Base-by-base conservation (phyloP, 2,888 invertebrate species). In the Disparrhopalites patrizii region DNA sequence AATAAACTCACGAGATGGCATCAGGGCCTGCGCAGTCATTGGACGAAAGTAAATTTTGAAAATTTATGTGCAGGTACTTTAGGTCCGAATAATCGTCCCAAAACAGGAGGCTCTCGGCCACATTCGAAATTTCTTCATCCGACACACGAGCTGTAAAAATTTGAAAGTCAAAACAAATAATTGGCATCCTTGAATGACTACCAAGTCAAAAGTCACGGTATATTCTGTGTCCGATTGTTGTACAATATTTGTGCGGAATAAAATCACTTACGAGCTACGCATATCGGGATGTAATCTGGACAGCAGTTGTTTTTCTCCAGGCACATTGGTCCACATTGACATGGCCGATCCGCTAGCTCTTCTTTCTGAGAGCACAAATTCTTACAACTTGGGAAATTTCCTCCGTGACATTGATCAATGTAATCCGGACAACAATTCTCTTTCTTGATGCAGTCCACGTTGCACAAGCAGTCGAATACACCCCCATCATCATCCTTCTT, bases 61-160 rank as follows among this genome's bases (percentile, higher is more conserved):
- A 2, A 40, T 56, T 10, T 3, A 56, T 18, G 18, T 18, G 27
- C 8, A 57, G 23, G 1, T n/a, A 13, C 3, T 57, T n/a, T 2
- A 20, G 15, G 1, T 27, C 2, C 3, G 13, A 27, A 23, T 36
- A 20, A 3, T 40, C 27, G 10, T 57, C 40, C 57, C 57, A 57
- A 57, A 57, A 57, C n/a, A 57, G 40, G 1, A 57, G n/a, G 23
- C 40, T 28, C n/a, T 57, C 57, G 1, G 57, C 57, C 38, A 57
- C 28, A 7, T 57, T 43, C 27, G 33, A 8, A 4, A 56, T 3
- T 33, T 56, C 56, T 56, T 38, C 10, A 23, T 56, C 38, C 13
- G 36, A 36, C 38, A 56, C 56, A 20, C 20, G 20, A 4, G 18
- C 56, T 56, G 27, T 4, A 51, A 51, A 52, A 13, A 27, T 25